These are phyloP conservation scores for Oedothorax gibbosus DNA, from an alignment of 1,140 invertebrate genomes.

Conservation along the genomic window DNA sequence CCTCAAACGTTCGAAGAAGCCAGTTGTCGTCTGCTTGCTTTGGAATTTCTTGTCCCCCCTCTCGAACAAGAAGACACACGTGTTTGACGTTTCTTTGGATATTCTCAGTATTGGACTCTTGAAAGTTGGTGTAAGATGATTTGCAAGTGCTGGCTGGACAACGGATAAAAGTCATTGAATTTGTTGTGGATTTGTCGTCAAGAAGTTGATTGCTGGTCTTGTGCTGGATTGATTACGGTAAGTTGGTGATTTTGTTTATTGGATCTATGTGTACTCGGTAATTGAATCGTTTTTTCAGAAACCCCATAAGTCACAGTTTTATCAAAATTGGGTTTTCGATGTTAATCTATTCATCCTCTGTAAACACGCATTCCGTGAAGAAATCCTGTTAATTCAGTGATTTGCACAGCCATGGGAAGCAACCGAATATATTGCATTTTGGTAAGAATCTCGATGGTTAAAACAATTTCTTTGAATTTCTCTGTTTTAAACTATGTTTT, in stretches of 20 bases:
- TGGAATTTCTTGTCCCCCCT: neutral
- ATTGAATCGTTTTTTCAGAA: too few species aligned
- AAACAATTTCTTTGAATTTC: too few species aligned
- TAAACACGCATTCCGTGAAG: too few species aligned
- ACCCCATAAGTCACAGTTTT: too few species aligned
- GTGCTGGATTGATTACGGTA: neutral
- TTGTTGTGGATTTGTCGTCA: neutral
- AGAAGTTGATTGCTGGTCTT: neutral
- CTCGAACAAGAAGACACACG: neutral
- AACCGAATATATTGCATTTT: too few species aligned
- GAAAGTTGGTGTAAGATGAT: conserved; percentile 12
- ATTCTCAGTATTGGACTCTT: neutral
- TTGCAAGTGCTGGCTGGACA: conserved; percentile 37
- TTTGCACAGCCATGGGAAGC: too few species aligned
- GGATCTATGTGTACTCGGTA: too few species aligned
- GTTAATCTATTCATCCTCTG: too few species aligned
- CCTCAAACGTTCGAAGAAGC: neutral
- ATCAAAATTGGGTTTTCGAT: too few species aligned
- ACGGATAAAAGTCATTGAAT: conserved; percentile 16
- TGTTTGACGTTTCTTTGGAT: neutral
- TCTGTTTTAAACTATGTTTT: too few species aligned
- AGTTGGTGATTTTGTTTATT: conserved; percentile 13
- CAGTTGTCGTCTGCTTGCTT: neutral
- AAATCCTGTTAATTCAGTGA: too few species aligned
- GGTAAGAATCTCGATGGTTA: too few species aligned